Evolutionary conservation across 2,113 vertebrate genomes (phyloP).

Genomic region (Tenebrosternarchus preto): DNA sequence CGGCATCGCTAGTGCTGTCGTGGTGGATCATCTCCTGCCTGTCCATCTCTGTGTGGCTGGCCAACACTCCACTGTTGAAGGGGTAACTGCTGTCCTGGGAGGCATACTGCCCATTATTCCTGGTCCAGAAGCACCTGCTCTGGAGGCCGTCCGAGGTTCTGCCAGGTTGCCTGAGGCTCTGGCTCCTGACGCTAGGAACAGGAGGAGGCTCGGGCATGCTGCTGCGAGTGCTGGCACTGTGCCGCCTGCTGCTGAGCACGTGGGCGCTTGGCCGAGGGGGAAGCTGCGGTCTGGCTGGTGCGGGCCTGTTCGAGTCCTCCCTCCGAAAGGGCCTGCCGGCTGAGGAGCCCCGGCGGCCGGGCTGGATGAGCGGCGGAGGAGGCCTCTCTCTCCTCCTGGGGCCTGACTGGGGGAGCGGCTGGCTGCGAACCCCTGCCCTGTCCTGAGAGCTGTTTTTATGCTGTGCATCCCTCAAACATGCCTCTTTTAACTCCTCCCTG

Average conservation of each 20-base stretch:
- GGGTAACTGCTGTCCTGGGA: slow-evolving; percentile 45
- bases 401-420: slow-evolving; percentile 19
- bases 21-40: slow-evolving; percentile 67
- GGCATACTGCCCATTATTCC: slow-evolving; percentile 51
- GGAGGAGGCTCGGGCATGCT: slow-evolving; percentile 16
- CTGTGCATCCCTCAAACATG: slow-evolving; percentile 17
- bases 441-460: slow-evolving; percentile 35
- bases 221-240: neutral
- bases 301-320: slow-evolving; percentile 57
- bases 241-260: slow-evolving; percentile 50
- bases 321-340: slow-evolving; percentile 51
- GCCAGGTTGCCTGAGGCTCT: slow-evolving; percentile 20
- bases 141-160: slow-evolving; percentile 52
- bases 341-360: slow-evolving; percentile 15
- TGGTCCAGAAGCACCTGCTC: slow-evolving; percentile 63
- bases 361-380: slow-evolving; percentile 30
- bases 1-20: slow-evolving; percentile 59
- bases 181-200: slow-evolving; percentile 34
- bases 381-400: slow-evolving; percentile 51
- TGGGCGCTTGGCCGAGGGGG: slow-evolving; percentile 69
- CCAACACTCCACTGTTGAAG: slow-evolving; percentile 47
- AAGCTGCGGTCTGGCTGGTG: slow-evolving; percentile 67
- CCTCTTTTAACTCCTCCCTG: slow-evolving; percentile 60
- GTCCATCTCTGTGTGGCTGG: slow-evolving; percentile 59
- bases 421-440: slow-evolving; percentile 16